Evolutionary conservation across 2,888 invertebrate species (phyloP).

Genomic region (Melolontha melolontha): DNA sequence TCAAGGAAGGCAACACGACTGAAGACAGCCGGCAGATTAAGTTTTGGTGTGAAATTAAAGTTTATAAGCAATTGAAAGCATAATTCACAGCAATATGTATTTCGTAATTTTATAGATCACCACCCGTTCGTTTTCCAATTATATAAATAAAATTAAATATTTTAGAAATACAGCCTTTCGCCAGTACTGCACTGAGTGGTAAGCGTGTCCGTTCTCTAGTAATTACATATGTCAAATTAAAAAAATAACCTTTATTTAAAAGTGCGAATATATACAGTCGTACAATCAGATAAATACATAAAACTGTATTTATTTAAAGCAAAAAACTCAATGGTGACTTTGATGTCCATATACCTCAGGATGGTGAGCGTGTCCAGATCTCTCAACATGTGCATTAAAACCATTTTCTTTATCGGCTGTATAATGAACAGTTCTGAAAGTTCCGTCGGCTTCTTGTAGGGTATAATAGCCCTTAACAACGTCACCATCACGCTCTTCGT

Average conservation of each 20-base stretch:
- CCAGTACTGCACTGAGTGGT: too few species aligned
- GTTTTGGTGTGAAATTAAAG: too few species aligned
- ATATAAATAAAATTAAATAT: too few species aligned
- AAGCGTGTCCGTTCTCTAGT: too few species aligned
- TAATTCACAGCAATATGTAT: too few species aligned
- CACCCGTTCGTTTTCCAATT: too few species aligned
- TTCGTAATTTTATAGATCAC: too few species aligned
- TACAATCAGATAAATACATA: not conserved
- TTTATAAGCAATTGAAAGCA: too few species aligned
- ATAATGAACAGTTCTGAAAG: conserved; percentile 61
- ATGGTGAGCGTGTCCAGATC: conserved; percentile 57
- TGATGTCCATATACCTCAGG: conserved; percentile 46
- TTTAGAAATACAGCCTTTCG: too few species aligned
- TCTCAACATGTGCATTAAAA: conserved; percentile 58
- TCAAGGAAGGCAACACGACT: too few species aligned
- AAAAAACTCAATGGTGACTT: conserved; percentile 5
- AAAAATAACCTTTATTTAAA: not conserved
- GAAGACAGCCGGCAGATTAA: too few species aligned
- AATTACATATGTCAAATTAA: too few species aligned
- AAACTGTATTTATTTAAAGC: not conserved
- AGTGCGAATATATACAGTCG: conserved; percentile 8
- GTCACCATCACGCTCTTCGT: conserved; percentile 61
- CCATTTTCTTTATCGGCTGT: conserved; percentile 56
- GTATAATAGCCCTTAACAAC: conserved; percentile 60
- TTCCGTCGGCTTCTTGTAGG: conserved; percentile 62